These are phyloP conservation scores for Nesogale talazaci DNA, from an alignment of 2,113 vertebrate species.

Conservation along the genomic window DNA sequence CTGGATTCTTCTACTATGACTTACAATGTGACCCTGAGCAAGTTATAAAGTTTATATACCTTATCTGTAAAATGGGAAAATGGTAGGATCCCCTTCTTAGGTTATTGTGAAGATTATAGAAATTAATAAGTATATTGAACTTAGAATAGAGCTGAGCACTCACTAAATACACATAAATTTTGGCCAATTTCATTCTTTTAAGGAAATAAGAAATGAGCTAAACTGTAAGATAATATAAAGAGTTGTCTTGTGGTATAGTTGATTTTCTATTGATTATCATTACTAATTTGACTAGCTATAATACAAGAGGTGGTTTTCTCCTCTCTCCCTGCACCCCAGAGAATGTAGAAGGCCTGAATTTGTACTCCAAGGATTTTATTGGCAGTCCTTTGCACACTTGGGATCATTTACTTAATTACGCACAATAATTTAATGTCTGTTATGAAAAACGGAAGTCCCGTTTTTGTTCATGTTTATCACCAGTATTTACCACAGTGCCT, in stretches of 20 bases:
- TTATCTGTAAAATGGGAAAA: conserved; percentile 16
- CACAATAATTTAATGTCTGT: not conserved
- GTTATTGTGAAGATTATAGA: conserved; percentile 24
- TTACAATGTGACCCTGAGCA: conserved; percentile 17
- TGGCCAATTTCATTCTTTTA: conserved; percentile 2
- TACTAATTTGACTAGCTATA: not conserved
- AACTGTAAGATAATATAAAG: not conserved
- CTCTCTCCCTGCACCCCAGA: not conserved
- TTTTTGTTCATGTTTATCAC: not conserved
- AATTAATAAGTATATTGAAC: not conserved
- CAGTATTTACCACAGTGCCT: not conserved
- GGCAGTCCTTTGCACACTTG: not conserved
- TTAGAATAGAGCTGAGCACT: not conserved
- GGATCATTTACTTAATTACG: not conserved
- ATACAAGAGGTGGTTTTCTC: not conserved
- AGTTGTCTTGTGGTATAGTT: not conserved
- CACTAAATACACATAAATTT: not conserved
- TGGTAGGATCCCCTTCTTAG: not conserved
- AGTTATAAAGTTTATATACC: not conserved
- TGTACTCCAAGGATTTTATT: not conserved
- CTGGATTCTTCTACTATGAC: not conserved
- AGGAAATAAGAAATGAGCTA: not conserved
- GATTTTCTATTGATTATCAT: conserved; percentile 24
- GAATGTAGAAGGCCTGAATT: not conserved
- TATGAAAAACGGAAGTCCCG: not conserved